phyloP scores from a whole-genome alignment of 2,797 vertebrate species.

The Microcaecilia unicolor region DNA sequence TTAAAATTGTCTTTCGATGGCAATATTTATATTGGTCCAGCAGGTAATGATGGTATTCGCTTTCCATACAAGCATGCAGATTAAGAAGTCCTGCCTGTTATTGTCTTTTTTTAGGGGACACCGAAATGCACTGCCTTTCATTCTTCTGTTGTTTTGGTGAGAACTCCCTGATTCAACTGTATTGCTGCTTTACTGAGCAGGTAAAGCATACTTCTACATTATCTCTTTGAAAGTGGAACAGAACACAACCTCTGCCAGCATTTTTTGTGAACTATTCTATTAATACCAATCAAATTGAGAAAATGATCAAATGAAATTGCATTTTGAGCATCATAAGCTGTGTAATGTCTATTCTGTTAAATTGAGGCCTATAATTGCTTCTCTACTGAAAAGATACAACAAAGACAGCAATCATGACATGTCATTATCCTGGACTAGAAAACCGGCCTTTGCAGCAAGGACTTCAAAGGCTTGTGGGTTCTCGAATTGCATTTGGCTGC shows the following conservation, averaged over 20 bases:
- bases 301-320: conserved; percentile 95
- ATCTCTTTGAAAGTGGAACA: conserved; percentile 68
- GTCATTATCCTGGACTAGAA: conserved; percentile 91
- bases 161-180: conserved; percentile 21
- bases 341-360: conserved; percentile 96
- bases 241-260: conserved; percentile 74
- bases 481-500: conserved; percentile 99
- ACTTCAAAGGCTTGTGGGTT: conserved; percentile 96
- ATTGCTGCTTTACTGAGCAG: conserved; percentile 31
- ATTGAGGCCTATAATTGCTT: conserved; percentile 97
- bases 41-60: too few species aligned
- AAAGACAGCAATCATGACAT: conserved; percentile 93
- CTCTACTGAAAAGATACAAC: conserved; percentile 91
- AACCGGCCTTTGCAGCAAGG: conserved; percentile 90
- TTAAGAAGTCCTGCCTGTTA: neutral
- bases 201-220: conserved; percentile 68
- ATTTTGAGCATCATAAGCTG: conserved; percentile 97
- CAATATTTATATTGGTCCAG: too few species aligned
- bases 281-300: conserved; percentile 93
- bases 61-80: too few species aligned
- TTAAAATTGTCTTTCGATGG: too few species aligned
- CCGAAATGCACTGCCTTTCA: neutral
- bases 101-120: neutral
- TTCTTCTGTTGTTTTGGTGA: conserved; percentile 22
- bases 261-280: conserved; percentile 85